phyloP scores from a whole-genome alignment of 2,888 invertebrate genomes.

The Calliphora vomitoria region DNA sequence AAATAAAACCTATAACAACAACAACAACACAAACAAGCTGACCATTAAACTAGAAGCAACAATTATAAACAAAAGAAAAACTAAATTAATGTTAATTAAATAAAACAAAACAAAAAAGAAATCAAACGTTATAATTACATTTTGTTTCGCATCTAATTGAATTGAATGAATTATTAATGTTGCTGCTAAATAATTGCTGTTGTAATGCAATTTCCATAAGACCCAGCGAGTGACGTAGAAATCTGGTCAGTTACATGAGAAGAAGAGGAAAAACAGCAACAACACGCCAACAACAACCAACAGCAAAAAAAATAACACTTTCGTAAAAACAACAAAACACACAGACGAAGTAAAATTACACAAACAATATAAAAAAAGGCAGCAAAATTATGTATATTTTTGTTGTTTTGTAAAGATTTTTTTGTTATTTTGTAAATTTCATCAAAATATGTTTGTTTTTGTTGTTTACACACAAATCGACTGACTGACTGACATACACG shows the following conservation, averaged over 20 bases:
- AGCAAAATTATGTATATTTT: slow-evolving; percentile 8
- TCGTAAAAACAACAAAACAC: slow-evolving; percentile 26
- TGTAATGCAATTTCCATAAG: slow-evolving; percentile 21
- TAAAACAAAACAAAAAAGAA: slow-evolving; percentile 33
- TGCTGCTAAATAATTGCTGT: slow-evolving; percentile 10
- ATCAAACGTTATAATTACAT: slow-evolving; percentile 59
- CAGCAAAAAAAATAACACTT: slow-evolving; percentile 22
- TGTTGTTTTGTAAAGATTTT: neutral
- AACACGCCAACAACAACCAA: neutral
- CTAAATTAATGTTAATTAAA: slow-evolving; percentile 30
- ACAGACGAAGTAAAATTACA: neutral
- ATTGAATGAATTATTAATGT: slow-evolving; percentile 34
- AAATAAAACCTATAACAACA: neutral
- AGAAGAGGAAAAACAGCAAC: slow-evolving; percentile 17
- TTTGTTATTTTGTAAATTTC: slow-evolving; percentile 45
- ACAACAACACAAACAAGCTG: slow-evolving; percentile 8
- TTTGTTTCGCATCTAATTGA: slow-evolving; percentile 29
- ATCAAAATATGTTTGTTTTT: slow-evolving; percentile 45
- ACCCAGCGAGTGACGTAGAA: slow-evolving; percentile 29
- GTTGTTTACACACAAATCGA: slow-evolving; percentile 34
- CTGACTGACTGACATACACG: neutral
- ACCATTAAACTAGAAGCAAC: neutral
- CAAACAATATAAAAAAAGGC: neutral
- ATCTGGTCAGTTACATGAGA: slow-evolving; percentile 31
- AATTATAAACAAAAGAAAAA: neutral